Percentiles rank a stretch among this genome's conserved stretches.
phyloP scores from a whole-genome alignment of 2,888 invertebrate species.

The Agelastica alni region DNA sequence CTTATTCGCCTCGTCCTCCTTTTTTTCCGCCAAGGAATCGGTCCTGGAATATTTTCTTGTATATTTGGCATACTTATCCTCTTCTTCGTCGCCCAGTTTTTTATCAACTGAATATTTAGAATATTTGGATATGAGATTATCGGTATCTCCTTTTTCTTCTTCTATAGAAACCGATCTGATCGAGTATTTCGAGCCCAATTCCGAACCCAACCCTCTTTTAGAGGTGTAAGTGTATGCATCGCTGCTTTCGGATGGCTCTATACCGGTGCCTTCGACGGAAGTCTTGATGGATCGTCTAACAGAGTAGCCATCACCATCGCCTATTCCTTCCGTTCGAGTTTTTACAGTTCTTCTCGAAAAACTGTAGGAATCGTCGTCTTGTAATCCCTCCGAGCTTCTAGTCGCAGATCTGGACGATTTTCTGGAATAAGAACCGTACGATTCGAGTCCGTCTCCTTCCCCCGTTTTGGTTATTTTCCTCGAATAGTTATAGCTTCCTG shows the following conservation, averaged over 20 bases:
- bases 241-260: conserved; percentile 40
- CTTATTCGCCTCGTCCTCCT: conserved; percentile 39
- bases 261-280: conserved; percentile 42
- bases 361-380: conserved; percentile 33
- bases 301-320: conserved; percentile 46
- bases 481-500: conserved; percentile 37
- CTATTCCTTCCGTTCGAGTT: conserved; percentile 42
- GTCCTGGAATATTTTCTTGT: conserved; percentile 46
- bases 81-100: conserved; percentile 48
- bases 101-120: conserved; percentile 39
- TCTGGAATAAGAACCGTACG: conserved; percentile 38
- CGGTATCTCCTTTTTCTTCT: conserved; percentile 40
- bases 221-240: conserved; percentile 38
- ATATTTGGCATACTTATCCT: conserved; percentile 47
- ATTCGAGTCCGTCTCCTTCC: conserved; percentile 34
- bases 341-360: conserved; percentile 42
- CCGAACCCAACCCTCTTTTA: conserved; percentile 37
- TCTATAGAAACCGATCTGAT: conserved; percentile 41
- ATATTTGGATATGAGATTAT: conserved; percentile 42
- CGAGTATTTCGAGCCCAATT: conserved; percentile 42
- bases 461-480: conserved; percentile 30
- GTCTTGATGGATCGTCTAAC: conserved; percentile 44
- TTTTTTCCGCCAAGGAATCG: conserved; percentile 35
- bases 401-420: conserved; percentile 36
- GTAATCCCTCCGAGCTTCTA: conserved; percentile 34